Conservation (phyloP, 2,888 invertebrate genomes). For the Deladenus siricidicola region DNA sequence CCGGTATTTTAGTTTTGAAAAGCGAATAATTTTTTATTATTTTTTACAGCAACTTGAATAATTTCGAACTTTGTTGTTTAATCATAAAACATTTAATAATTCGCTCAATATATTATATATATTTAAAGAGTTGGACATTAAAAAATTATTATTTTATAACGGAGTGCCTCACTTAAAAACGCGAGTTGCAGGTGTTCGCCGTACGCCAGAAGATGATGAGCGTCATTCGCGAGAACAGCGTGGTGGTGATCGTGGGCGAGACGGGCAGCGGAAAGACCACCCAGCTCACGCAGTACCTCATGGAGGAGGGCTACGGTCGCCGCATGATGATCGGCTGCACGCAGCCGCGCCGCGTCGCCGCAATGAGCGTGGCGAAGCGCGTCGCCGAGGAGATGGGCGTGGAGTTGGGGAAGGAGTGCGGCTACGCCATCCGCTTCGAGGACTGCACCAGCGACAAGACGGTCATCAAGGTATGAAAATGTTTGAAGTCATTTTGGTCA, state of each 20-base stretch:
- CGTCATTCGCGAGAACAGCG: conserved; percentile 62
- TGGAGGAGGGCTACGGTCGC: conserved; percentile 83
- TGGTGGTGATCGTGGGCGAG: conserved; percentile 51
- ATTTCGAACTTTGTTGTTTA: background rate
- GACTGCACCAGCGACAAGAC: conserved; percentile 73
- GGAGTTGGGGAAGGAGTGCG: conserved; percentile 61
- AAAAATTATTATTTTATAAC: too few species aligned
- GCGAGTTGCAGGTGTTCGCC: conserved; percentile 91
- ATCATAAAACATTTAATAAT: too few species aligned
- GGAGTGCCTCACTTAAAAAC: too few species aligned
- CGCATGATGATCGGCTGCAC: conserved; percentile 90
- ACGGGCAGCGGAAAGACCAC: conserved; percentile 90
- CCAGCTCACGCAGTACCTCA: conserved; percentile 79
- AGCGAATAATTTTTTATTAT: background rate
- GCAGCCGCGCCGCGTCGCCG: conserved; percentile 87
- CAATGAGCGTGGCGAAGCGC: conserved; percentile 97
- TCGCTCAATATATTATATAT: too few species aligned
- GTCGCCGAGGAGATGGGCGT: conserved; percentile 95
- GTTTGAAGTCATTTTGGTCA: background rate
- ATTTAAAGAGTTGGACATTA: too few species aligned
- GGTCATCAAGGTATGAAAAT: conserved; percentile 55
- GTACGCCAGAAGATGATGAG: conserved; percentile 70
- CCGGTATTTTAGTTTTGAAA: conserved; percentile 62
- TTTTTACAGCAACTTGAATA: background rate
- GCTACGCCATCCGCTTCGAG: conserved; percentile 98